phyloP scores from a whole-genome alignment of 1,140 invertebrate genomes.

The Varroa destructor region DNA sequence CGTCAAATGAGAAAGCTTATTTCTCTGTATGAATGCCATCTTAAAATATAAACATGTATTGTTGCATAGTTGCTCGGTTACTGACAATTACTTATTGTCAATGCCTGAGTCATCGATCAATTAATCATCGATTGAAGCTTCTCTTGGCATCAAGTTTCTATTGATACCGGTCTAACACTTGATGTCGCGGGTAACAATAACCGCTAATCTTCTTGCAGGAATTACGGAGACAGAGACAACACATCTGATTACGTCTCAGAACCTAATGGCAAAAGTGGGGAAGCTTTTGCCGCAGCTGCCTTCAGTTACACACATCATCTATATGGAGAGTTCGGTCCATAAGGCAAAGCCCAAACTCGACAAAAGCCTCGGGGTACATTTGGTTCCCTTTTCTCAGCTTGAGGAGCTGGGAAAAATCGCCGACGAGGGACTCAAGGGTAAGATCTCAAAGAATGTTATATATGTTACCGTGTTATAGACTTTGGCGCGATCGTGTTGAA shows the following conservation, averaged over 20 bases:
- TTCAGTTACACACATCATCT: conserved; percentile 57
- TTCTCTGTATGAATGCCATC: too few relatives aligned
- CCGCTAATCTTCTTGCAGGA: conserved; percentile 36
- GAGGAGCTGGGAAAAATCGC: conserved; percentile 35
- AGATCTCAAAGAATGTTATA: not conserved
- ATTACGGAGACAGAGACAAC: conserved; percentile 90
- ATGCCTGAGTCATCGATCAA: too few relatives aligned
- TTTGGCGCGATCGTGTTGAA: too few relatives aligned
- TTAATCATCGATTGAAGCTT: too few relatives aligned
- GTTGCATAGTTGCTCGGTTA: too few relatives aligned
- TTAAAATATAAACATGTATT: too few relatives aligned
- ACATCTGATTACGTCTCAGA: conserved; percentile 37
- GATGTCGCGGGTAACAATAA: too few relatives aligned
- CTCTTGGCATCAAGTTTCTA: too few relatives aligned
- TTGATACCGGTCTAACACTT: too few relatives aligned
- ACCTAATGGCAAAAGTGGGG: conserved; percentile 28
- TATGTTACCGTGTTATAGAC: too few relatives aligned
- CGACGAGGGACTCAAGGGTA: not conserved
- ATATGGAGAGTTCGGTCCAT: conserved; percentile 51
- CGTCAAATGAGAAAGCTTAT: too few relatives aligned
- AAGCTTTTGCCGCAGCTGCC: conserved; percentile 36
- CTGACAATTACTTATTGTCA: too few relatives aligned
- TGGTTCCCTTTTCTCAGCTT: conserved; percentile 36
- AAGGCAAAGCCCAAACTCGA: not conserved
- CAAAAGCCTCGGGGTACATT: conserved; percentile 32